Evolutionary conservation across 2,888 invertebrate species (phyloP), one percentile per base, ranked within the genome.

Genomic region (Plagodis pulveraria): DNA sequence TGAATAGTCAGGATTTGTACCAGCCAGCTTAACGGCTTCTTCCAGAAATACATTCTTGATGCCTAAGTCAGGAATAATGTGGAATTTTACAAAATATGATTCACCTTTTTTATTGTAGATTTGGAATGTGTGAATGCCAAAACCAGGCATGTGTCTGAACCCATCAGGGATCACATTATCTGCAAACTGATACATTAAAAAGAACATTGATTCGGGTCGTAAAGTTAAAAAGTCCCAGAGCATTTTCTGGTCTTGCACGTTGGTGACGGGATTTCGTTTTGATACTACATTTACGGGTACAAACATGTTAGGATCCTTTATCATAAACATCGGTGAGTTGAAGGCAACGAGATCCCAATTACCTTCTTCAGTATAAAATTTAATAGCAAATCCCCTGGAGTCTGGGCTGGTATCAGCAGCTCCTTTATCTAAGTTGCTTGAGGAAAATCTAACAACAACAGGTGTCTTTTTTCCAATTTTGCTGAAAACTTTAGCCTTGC

Each of bases 101-200:
- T 95, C 94, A 0, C 95, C 94, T 6, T 94, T 84, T 11, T 90
- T 93, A 83, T 98, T 98, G 9, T 97, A 94, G 58, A 98, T 87
- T 83, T 98, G 97, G 83, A 96, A 98, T 0, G 98, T 97, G 80
- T 98, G 98, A 0, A 97, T 97, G 6, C 97, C 97, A 76, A 97
- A 98, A 11, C 98, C 98, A 74, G 98, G 96, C 98, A 98, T 98
- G 83, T 96, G 95, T 35, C 98, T 94, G 84, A 95, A 96, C 5
- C 98, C 98, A 81, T 98, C 96, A 0, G 98, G 98, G 62, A 96
- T 96, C 10, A 98, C 98, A 65, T 98, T 94, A 84, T 98, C 98
- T 8, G 96, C 94, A 80, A 98, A 98, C 66, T 98, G 90, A 83
- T 98, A 94, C 85, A 96, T 91, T 47, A 95, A 93, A 83, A 98